These are phyloP conservation scores for Sphenopsis melanotis DNA, from an alignment of 2,797 vertebrate species.

Conservation along the genomic window DNA sequence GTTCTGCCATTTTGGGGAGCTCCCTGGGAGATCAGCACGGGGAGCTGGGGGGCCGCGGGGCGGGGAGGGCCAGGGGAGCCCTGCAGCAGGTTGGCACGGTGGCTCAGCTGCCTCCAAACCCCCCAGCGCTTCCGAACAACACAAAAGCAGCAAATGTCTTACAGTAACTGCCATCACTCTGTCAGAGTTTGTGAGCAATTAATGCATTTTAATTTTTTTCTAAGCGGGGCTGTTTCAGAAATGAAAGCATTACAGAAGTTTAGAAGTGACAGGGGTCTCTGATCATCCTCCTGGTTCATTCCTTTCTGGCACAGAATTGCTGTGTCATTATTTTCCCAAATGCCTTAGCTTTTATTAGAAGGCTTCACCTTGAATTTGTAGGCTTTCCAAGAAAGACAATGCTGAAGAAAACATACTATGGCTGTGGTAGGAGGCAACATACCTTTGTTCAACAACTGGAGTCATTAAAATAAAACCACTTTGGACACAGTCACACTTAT, in stretches of 20 bases:
- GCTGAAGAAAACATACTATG: background rate
- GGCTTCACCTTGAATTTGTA: background rate
- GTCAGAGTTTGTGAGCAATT: background rate
- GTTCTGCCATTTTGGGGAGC: background rate
- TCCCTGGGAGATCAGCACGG: background rate
- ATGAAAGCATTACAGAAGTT: background rate
- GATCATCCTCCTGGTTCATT: background rate
- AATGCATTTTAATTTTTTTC: background rate
- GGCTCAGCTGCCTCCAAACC: background rate
- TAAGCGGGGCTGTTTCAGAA: background rate
- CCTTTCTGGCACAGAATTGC: background rate
- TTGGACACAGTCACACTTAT: background rate
- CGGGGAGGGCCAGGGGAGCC: background rate
- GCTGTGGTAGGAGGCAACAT: background rate
- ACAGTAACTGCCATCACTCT: background rate
- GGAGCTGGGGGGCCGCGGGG: background rate
- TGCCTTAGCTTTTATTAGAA: background rate
- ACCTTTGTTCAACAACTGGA: background rate
- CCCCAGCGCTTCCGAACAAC: background rate
- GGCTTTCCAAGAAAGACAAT: background rate
- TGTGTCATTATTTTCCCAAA: background rate
- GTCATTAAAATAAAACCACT: background rate
- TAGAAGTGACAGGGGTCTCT: background rate
- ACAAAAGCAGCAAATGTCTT: background rate
- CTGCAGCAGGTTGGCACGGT: background rate